A percentile compares a stretch with the other conserved stretches of the same genome.
These are phyloP conservation scores for Epizoanthus fatuus DNA, from an alignment of 92 coral and sea anemone species.

Conservation along the genomic window DNA sequence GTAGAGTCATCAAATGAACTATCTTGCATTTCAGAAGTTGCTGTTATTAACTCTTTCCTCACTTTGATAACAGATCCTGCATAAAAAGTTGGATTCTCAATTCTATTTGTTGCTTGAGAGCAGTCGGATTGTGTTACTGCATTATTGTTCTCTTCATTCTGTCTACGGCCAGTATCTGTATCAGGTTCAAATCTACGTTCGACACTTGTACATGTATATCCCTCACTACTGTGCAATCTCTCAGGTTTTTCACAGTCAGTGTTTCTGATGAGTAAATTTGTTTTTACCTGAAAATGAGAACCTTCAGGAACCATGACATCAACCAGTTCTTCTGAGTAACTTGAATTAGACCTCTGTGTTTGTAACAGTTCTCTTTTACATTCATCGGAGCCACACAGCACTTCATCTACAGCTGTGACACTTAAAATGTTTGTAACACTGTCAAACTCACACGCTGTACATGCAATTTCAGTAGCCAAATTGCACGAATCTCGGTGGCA, in stretches of 20 bases:
- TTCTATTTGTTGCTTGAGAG: not conserved
- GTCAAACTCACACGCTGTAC: not conserved
- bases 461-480: not conserved
- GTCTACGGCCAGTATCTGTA: not conserved
- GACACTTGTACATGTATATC: not conserved
- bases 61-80: not conserved
- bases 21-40: not conserved
- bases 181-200: not conserved
- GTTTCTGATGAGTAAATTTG: not conserved
- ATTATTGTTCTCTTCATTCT: not conserved
- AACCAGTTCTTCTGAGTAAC: not conserved
- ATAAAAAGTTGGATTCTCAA: not conserved
- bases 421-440: not conserved
- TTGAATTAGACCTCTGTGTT: not conserved
- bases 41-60: not conserved
- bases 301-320: not conserved
- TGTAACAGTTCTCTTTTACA: not conserved
- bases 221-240: not conserved
- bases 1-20: slow-evolving; percentile 3
- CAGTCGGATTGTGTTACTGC: not conserved
- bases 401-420: not conserved
- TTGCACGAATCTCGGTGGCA: not conserved
- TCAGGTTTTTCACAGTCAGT: not conserved
- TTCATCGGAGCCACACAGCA: not conserved
- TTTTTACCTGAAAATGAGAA: no score